These are phyloP conservation scores for Catharus fuscescens DNA, from an alignment of 2,113 vertebrate genomes.

Conservation along the genomic window DNA sequence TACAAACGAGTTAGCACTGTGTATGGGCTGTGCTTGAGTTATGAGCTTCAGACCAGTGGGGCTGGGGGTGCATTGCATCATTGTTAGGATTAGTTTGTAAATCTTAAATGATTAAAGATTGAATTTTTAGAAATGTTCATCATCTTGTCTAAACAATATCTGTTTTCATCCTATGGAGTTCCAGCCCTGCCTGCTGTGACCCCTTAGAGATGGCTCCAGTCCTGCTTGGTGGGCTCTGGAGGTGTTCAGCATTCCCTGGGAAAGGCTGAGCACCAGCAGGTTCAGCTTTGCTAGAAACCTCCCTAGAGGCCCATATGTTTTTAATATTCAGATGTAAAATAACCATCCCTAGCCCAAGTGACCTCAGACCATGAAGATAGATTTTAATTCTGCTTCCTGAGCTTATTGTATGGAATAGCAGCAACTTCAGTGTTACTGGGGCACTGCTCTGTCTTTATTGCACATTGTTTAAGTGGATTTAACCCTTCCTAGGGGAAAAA, in stretches of 20 bases:
- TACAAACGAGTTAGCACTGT: background rate
- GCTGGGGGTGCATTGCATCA: background rate
- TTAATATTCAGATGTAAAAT: slow-evolving; percentile 6
- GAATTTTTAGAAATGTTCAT: background rate
- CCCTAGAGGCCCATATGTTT: background rate
- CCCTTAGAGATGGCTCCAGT: background rate
- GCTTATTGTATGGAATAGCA: background rate
- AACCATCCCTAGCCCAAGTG: background rate
- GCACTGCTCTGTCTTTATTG: background rate
- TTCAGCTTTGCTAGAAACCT: background rate
- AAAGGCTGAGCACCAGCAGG: background rate
- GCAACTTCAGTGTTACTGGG: background rate
- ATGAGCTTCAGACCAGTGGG: background rate
- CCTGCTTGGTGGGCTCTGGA: background rate
- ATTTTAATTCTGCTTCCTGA: background rate
- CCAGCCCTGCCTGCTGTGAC: background rate
- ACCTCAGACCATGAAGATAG: background rate
- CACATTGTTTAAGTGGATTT: background rate
- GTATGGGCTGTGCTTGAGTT: background rate
- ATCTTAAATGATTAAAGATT: slow-evolving; percentile 13
- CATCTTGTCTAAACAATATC: background rate
- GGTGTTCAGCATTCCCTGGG: background rate
- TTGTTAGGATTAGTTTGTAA: slow-evolving; percentile 36
- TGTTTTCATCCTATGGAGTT: background rate
- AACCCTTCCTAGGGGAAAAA: background rate